Conservation (phyloP, 2,888 invertebrate genomes). For the Terebella lapidaria region DNA sequence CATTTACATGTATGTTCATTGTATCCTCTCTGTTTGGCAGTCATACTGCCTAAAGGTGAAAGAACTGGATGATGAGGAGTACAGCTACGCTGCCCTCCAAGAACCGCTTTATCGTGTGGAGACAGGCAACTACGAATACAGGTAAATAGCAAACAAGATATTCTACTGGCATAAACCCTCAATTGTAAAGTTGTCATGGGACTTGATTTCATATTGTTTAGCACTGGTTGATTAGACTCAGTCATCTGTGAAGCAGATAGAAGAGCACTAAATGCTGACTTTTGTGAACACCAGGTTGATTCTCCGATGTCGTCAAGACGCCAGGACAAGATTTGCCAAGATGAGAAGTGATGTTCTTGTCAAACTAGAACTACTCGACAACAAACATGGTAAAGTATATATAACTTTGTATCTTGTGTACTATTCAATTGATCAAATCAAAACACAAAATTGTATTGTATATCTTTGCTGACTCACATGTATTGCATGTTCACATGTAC, state of each 20-base stretch:
- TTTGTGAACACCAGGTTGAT: slow-evolving; percentile 76
- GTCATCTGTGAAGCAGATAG: too few species aligned
- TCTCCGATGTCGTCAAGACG: slow-evolving; percentile 91
- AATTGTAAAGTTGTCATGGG: not conserved
- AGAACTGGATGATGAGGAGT: slow-evolving; percentile 99
- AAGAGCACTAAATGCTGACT: too few species aligned
- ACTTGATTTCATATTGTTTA: not conserved
- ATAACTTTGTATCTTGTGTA: too few species aligned
- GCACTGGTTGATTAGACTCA: not conserved
- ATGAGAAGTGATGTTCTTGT: slow-evolving; percentile 77
- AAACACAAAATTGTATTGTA: too few species aligned
- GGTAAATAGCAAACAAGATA: slow-evolving; percentile 52
- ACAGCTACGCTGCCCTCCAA: slow-evolving; percentile 76
- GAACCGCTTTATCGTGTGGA: slow-evolving; percentile 96
- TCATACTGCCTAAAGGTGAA: slow-evolving; percentile 99
- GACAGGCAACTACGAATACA: slow-evolving; percentile 98
- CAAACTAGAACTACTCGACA: slow-evolving; percentile 93
- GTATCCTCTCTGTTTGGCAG: too few species aligned
- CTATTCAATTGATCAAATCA: too few species aligned
- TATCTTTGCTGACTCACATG: too few species aligned
- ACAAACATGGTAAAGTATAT: slow-evolving; percentile 86
- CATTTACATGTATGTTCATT: too few species aligned
- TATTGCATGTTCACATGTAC: too few species aligned
- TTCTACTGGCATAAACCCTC: not conserved
- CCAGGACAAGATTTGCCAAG: slow-evolving; percentile 71